A percentile compares a stretch with the other conserved stretches of the same genome.
These are phyloP conservation scores for Bufo bufo DNA, from an alignment of 2,113 vertebrate genomes.

Conservation along the genomic window DNA sequence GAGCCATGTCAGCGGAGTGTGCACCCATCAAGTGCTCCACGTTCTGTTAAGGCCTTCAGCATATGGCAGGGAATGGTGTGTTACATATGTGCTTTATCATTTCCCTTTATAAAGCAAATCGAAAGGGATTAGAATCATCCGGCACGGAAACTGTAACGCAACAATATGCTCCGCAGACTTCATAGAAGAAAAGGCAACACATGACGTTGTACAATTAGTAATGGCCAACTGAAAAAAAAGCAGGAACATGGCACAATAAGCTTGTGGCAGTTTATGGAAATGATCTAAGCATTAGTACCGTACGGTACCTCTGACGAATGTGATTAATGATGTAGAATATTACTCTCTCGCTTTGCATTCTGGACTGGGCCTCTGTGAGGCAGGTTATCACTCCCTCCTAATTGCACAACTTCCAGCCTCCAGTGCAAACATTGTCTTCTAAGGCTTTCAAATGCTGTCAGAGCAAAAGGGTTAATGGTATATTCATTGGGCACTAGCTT, in stretches of 20 bases:
- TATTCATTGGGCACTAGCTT: slow-evolving; percentile 75
- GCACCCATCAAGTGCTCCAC: not conserved
- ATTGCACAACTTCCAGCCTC: slow-evolving; percentile 55
- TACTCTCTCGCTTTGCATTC: slow-evolving; percentile 6
- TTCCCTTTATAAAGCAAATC: not conserved
- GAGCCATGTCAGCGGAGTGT: not conserved
- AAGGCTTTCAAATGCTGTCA: slow-evolving; percentile 53
- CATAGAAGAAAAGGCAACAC: not conserved
- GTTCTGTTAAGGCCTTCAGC: not conserved
- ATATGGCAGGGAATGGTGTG: not conserved
- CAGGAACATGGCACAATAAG: slow-evolving; percentile 15
- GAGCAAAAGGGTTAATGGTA: not conserved
- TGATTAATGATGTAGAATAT: not conserved
- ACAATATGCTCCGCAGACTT: not conserved
- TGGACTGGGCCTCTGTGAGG: slow-evolving; percentile 15
- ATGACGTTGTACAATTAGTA: not conserved
- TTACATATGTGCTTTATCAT: not conserved
- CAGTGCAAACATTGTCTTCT: slow-evolving; percentile 53
- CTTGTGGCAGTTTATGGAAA: not conserved
- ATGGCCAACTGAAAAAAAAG: not conserved
- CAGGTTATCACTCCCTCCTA: slow-evolving; percentile 50
- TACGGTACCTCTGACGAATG: not conserved
- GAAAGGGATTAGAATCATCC: not conserved
- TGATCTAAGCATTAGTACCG: slow-evolving; percentile 6
- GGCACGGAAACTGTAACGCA: not conserved